A percentile compares a stretch with the other conserved stretches of the same genome.
Evolutionary conservation across 2,888 invertebrate species (phyloP).

Genomic region (Acholoe squamosa): DNA sequence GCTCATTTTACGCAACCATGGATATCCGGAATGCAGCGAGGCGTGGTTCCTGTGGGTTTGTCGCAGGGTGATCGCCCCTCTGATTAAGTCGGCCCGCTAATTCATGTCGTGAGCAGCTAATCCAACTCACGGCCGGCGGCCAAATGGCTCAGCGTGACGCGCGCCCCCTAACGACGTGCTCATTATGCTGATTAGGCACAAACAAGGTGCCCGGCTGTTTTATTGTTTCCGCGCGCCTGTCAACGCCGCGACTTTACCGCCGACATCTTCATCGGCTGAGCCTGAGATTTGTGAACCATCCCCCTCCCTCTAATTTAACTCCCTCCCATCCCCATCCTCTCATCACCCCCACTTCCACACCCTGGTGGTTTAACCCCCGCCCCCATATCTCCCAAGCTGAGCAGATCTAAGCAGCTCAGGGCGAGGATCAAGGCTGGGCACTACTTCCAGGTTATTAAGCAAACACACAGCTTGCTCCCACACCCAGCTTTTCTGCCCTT

Average conservation of each 20-base stretch:
- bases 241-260: background rate
- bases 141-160: background rate
- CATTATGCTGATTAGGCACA: slow-evolving; percentile 57
- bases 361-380: background rate
- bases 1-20: slow-evolving; percentile 16
- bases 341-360: background rate
- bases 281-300: background rate
- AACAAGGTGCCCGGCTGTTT: slow-evolving; percentile 15
- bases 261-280: slow-evolving; percentile 27
- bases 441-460: slow-evolving; percentile 49
- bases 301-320: background rate
- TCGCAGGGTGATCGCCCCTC: slow-evolving; percentile 10
- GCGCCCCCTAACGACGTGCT: slow-evolving; percentile 43
- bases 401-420: background rate
- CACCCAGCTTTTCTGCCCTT: background rate
- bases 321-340: background rate
- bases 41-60: slow-evolving; percentile 19
- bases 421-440: slow-evolving; percentile 17
- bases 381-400: no score
- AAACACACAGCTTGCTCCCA: slow-evolving; percentile 25
- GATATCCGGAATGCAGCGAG: slow-evolving; percentile 9
- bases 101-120: slow-evolving; percentile 28
- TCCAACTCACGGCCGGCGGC: slow-evolving; percentile 34
- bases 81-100: slow-evolving; percentile 47
- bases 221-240: slow-evolving; percentile 56